Base-by-base conservation (phyloP, 2,888 invertebrate species). In the Mayetiola destructor region DNA sequence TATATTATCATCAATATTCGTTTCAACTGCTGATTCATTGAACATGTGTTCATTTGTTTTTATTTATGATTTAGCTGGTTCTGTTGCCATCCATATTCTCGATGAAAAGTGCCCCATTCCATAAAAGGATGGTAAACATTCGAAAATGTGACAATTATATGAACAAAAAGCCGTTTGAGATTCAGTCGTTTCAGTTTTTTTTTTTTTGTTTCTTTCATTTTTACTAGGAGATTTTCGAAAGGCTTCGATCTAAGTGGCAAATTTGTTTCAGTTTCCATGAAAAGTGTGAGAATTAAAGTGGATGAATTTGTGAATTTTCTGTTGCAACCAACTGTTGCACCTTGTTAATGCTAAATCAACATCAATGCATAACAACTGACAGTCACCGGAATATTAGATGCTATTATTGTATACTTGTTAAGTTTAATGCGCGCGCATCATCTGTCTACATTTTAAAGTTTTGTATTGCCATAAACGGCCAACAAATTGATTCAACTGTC, bases 351-450 rank as follows among this genome's bases (percentile, higher is more conserved):
- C n/a, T n/a, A n/a, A n/a, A n/a, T n/a, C n/a, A n/a, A n/a, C n/a
- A n/a, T n/a, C n/a, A n/a, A n/a, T n/a, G n/a, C n/a, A n/a, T n/a
- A n/a, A n/a, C n/a, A n/a, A n/a, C n/a, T 40, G 21, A 40, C 20
- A 42, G 12, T 20, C 42, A 12, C 23, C 6, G 6, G 39, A 3
- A 16, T 18, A 8, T 23, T 20, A 2, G 10, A 40, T 21, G 16
- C 8, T 48, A 16, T 48, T 27, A 27, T 48, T 48, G 23, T 27
- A n/a, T n/a, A 48, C 48, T 48, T 48, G 48, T 48, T 21, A 42
- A 42, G 37, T 48, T 27, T 8, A 48, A 42, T n/a, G 48, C 48
- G 9, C n/a, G 27, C 48, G 16, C 27, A 48, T 48, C 48, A 48
- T 48, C 48, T 48, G 48, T 48, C 27, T 27, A 12, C 12, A 27